These are phyloP conservation scores for Pyralis farinalis DNA, from an alignment of 2,888 invertebrate genomes.

Conservation along the genomic window DNA sequence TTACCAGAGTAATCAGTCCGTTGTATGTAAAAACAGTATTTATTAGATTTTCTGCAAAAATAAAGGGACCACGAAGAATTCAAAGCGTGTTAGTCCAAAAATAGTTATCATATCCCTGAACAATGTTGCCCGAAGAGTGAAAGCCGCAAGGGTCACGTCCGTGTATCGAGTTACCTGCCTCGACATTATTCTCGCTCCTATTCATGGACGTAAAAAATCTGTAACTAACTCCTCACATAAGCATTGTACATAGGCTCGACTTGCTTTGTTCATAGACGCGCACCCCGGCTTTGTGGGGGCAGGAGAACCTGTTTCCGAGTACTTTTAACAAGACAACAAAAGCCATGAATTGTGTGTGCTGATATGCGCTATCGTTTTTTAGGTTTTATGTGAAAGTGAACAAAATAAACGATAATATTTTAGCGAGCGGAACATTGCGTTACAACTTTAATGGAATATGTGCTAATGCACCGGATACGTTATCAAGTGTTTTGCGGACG, in stretches of 20 bases:
- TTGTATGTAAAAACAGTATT: not conserved
- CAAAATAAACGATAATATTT: conserved; percentile 5
- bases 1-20: no score
- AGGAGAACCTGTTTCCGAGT: conserved; percentile 54
- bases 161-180: conserved; percentile 51
- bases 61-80: conserved; percentile 26
- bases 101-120: conserved; percentile 49
- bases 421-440: conserved; percentile 8
- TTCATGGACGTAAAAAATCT: conserved; percentile 46
- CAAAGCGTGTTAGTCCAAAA: conserved; percentile 24
- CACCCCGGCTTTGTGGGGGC: conserved; percentile 43
- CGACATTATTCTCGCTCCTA: conserved; percentile 48
- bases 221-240: conserved; percentile 36
- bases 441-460: conserved; percentile 3
- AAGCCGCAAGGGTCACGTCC: conserved; percentile 44
- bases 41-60: conserved; percentile 15
- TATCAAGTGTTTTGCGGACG: conserved; percentile 48
- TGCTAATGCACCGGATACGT: conserved; percentile 42
- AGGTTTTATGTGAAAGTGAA: conserved; percentile 18
- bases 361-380: conserved; percentile 22
- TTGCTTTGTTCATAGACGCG: conserved; percentile 44
- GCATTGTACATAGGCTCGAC: conserved; percentile 37
- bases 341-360: conserved; percentile 32
- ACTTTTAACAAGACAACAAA: conserved; percentile 42
- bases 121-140: conserved; percentile 33